These are phyloP conservation scores for Amazona ochrocephala DNA, from an alignment of 2,797 vertebrate genomes.

Conservation along the genomic window DNA sequence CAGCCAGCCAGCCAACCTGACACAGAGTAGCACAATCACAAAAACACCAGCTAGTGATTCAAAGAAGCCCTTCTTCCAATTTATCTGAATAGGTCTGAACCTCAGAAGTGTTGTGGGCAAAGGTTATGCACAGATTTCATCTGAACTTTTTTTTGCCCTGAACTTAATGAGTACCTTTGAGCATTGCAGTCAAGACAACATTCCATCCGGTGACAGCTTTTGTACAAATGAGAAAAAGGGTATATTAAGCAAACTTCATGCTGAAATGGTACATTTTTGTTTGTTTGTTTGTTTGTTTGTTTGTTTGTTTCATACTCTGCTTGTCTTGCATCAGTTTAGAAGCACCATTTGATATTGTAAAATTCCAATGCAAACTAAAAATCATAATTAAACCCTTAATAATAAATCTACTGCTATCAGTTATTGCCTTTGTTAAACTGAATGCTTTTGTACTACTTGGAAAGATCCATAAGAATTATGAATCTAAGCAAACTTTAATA, in stretches of 20 bases:
- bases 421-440: constrained; percentile 43
- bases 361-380: constrained; percentile 44
- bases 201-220: constrained; percentile 38
- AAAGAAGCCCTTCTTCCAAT: not conserved
- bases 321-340: not conserved
- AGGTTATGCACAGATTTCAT: constrained; percentile 11
- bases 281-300: not conserved
- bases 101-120: constrained; percentile 15
- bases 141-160: not conserved
- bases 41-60: not conserved
- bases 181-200: constrained; percentile 25
- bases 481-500: not conserved
- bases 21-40: not conserved
- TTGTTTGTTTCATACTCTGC: not conserved
- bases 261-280: not conserved
- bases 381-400: constrained; percentile 20
- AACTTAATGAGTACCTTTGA: constrained; percentile 57
- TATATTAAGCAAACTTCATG: constrained; percentile 54
- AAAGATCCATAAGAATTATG: not conserved
- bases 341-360: not conserved
- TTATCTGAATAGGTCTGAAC: not conserved
- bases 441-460: not conserved
- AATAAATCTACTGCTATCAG: constrained; percentile 12
- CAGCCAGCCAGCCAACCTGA: not conserved
- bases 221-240: constrained; percentile 61